These are phyloP conservation scores for Periparus ater DNA, from an alignment of 2,797 vertebrate species.

Conservation along the genomic window DNA sequence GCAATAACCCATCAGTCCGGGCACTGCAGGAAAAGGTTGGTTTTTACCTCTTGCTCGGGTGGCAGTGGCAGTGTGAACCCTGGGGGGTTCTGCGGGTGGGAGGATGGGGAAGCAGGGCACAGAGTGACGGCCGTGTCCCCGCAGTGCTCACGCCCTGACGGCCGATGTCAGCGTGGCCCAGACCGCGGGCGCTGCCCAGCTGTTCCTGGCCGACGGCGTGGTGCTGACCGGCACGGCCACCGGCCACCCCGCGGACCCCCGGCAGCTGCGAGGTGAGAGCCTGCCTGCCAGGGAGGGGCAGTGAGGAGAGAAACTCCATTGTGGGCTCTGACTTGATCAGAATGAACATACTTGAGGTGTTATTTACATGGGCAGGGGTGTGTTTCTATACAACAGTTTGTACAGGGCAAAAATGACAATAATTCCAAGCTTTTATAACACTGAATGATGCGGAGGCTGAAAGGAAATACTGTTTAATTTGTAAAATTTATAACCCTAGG, in stretches of 20 bases:
- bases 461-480: neutral
- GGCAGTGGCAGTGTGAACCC: accelerated
- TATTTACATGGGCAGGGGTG: accelerated
- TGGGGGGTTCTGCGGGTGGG: neutral
- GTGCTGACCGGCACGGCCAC: constrained; percentile 85
- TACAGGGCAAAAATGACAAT: neutral
- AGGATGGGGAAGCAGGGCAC: neutral
- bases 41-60: accelerated
- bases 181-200: constrained; percentile 82
- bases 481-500: neutral
- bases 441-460: neutral
- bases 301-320: too few species aligned
- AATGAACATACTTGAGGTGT: neutral
- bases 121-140: neutral
- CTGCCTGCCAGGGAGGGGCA: neutral
- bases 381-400: neutral
- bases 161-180: constrained; percentile 82
- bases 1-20: accelerated
- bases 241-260: constrained; percentile 74
- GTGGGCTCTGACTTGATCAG: neutral
- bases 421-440: neutral
- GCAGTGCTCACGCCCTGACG: constrained; percentile 85
- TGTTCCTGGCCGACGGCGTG: constrained; percentile 87
- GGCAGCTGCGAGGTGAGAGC: constrained; percentile 81
- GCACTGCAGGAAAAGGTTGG: neutral